Base-by-base conservation (phyloP, 2,888 invertebrate species). In the Magallana nippona region DNA sequence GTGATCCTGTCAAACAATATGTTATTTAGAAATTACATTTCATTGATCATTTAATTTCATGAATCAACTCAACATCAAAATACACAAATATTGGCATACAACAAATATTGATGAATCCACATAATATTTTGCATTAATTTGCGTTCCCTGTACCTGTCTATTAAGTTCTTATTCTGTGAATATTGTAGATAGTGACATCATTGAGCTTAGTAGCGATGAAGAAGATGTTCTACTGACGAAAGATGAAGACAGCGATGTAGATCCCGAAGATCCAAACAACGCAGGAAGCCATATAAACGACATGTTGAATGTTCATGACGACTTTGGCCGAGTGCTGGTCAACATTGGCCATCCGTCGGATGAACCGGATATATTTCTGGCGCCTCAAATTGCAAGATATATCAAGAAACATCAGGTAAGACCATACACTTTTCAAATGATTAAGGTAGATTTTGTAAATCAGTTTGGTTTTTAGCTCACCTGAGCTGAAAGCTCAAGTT, bases 351-450 rank as follows among this genome's bases (percentile, higher is more conserved):
- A 98, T 94, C 97, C 98, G 0, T 96, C 97, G 84, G 96, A 96
- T 82, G 99, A 99, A 93, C 96, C 97, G 22, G 98, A 98, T 92
- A 96, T 99, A 88, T 99, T 97, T 94, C 95, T 99, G 84, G 97
- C 98, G 0, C 97, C 98, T 0, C 98, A 95, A 86, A 97, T 99
- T 81, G 97, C 98, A 0, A 95, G 97, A 89, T 96, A 97, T 82
- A 98, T 99, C 84, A 99, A 99, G 95, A 98, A 98, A 1, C 99
- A 99, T 96, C 99, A 99, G 96, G 97, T 97, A 86, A 81, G 27
- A 58, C 1, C 8, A n/a, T 13, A 27, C 10, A 55, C 55, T 19
- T 60, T 60, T 17, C 5, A 44, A 44, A 44, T 44, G 44, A 44
- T 44, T 8, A 44, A 44, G 44, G 44, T 44, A 44, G 44, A 44